Percentiles rank a stretch among this genome's conserved stretches.
Evolutionary conservation across 2,888 invertebrate genomes (phyloP).

Genomic region (Gymnocheta viridis): DNA sequence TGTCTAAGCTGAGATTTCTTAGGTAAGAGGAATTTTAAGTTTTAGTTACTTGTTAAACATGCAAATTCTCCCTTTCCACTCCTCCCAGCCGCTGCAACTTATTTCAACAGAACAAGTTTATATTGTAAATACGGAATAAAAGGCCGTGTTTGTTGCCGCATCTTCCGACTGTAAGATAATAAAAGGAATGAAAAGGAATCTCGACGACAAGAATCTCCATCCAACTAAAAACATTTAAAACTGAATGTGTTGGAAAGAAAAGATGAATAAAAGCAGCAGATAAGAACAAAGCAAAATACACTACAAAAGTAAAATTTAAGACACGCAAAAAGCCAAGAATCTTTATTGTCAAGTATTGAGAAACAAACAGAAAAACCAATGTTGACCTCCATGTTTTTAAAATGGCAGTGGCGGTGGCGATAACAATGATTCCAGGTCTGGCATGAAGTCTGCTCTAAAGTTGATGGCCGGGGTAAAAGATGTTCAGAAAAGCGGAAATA

Average conservation of each 20-base stretch:
- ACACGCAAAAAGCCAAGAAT: constrained; percentile 39
- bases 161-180: constrained; percentile 35
- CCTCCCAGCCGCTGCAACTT: not conserved
- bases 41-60: constrained; percentile 66
- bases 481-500: constrained; percentile 62
- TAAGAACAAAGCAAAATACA: constrained; percentile 30
- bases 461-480: not conserved
- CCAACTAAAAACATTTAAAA: constrained; percentile 26
- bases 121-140: not conserved
- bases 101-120: not conserved
- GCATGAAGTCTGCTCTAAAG: not conserved
- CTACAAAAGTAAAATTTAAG: not conserved
- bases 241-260: constrained; percentile 44
- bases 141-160: constrained; percentile 24
- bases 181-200: constrained; percentile 56
- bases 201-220: constrained; percentile 46
- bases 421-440: not conserved
- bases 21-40: not conserved
- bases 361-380: constrained; percentile 22
- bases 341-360: constrained; percentile 34
- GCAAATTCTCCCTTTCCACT: constrained; percentile 32
- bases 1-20: not conserved
- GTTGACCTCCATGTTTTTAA: constrained; percentile 60
- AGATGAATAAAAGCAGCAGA: constrained; percentile 9
- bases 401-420: not conserved